Evolutionary conservation across 2,888 invertebrate genomes (phyloP), one percentile per base, ranked within the genome.

Genomic region (Drosophila buzzatii): DNA sequence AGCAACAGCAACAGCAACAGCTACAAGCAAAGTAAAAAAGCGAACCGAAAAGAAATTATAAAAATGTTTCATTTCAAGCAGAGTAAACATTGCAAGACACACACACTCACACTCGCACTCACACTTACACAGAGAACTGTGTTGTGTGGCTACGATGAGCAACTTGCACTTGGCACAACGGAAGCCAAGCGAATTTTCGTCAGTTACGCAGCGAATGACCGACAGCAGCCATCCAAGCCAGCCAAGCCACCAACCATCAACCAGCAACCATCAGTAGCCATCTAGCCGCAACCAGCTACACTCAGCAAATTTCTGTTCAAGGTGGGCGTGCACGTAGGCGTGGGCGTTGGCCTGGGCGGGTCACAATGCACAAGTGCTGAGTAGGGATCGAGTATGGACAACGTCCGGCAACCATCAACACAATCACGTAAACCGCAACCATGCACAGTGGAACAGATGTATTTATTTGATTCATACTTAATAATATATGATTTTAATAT

Each of bases 61-160:
- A 81, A 85, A 85, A 89, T 84, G 77, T 70, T 87, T 73, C 87
- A 84, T 69, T 84, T 87, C 71, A 69, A 81, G 85, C 80, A 77
- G 82, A 69, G 88, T 84, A 87, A 89, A 85, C 81, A 85, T 85
- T 77, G 77, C 70, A 71, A 76, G 59, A 37, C 63, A 70, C 31
- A 69, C 55, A 60, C 53, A 49, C 60, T 37, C 37, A 52, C 31
- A 63, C 47, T 4, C 27, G 9, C 47, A 47, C 45, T 20, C 2
- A 33, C 31, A 63, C 45, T 3, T 16, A 27, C 45, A 47, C 45
- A 20, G 1, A 37, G 45, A 39, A 56, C 35, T 16, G 16, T 49
- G 31, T 10, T 49, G n/a, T 45, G 41, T 67, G 68, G 68, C 61
- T 59, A 78, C 58, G 41, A 58, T 63, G 56, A 63, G 75, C 75